A percentile compares a stretch with the other conserved stretches of the same genome.
These are phyloP conservation scores for Sclerurus mexicanus DNA, from an alignment of 2,113 vertebrate species.

Conservation along the genomic window DNA sequence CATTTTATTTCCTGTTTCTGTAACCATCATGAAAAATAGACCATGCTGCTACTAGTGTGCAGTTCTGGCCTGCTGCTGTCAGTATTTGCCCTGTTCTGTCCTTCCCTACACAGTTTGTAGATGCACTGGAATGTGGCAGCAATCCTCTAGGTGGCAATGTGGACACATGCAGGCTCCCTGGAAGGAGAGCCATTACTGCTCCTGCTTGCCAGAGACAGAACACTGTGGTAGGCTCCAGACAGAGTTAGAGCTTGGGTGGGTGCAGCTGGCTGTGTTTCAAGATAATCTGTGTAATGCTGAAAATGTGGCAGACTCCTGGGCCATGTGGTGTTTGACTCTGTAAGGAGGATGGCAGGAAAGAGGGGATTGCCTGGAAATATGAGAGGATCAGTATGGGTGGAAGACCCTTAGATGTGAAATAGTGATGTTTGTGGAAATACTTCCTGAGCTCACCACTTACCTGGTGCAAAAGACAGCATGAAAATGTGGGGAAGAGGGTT, in stretches of 20 bases:
- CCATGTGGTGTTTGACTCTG: neutral
- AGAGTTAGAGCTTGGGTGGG: neutral
- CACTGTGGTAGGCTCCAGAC: constrained; percentile 13
- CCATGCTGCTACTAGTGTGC: neutral
- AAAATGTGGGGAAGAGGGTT: neutral
- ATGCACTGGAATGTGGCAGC: neutral
- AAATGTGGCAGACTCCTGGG: neutral
- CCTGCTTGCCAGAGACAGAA: neutral
- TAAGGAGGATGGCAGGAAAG: neutral
- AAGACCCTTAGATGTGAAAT: neutral
- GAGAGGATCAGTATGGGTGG: neutral
- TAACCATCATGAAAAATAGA: neutral
- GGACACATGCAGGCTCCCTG: neutral
- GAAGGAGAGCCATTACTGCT: neutral
- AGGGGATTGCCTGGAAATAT: neutral
- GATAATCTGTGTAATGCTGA: neutral
- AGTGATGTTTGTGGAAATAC: neutral
- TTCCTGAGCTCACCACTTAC: neutral
- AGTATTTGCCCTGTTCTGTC: neutral
- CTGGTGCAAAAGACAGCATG: neutral
- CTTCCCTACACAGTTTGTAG: neutral
- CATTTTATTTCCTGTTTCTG: neutral
- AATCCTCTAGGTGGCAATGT: constrained; percentile 59
- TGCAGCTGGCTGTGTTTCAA: constrained; percentile 11
- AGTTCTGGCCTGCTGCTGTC: neutral